Conservation (phyloP, 2,888 invertebrate genomes). For the Cyclophora punctaria region DNA sequence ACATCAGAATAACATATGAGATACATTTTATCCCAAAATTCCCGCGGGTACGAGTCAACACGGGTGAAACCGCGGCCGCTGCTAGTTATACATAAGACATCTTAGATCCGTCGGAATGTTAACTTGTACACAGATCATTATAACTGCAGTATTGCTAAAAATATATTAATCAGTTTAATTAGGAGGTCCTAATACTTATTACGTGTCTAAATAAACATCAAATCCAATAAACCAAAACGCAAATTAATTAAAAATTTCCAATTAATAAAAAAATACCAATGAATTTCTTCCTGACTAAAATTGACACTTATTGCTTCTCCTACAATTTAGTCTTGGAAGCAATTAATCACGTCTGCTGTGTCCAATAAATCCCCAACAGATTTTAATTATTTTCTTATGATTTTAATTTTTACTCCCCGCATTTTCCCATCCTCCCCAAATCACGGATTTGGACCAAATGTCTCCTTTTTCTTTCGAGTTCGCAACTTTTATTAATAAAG, state of each 20-base stretch:
- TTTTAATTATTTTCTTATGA: slow-evolving; percentile 76
- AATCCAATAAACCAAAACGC: slow-evolving; percentile 7
- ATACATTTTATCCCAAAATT: too few relatives aligned
- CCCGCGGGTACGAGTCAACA: too few relatives aligned
- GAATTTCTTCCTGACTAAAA: slow-evolving; percentile 53
- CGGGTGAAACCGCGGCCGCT: too few relatives aligned
- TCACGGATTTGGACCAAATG: slow-evolving; percentile 43
- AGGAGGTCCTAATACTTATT: too few relatives aligned
- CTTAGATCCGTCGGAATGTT: too few relatives aligned
- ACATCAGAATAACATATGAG: too few relatives aligned
- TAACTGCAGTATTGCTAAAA: too few relatives aligned
- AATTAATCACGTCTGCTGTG: slow-evolving; percentile 71
- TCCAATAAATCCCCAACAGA: slow-evolving; percentile 73
- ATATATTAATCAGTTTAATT: too few relatives aligned
- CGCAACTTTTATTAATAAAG: slow-evolving; percentile 70
- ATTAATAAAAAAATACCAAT: slow-evolving; percentile 22
- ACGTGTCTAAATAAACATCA: neutral
- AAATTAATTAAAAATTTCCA: slow-evolving; percentile 35
- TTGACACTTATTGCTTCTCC: slow-evolving; percentile 72
- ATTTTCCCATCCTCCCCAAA: slow-evolving; percentile 25
- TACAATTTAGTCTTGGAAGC: slow-evolving; percentile 55
- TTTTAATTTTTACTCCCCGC: slow-evolving; percentile 62
- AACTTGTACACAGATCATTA: too few relatives aligned
- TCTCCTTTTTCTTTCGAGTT: slow-evolving; percentile 56
- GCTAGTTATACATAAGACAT: too few relatives aligned